Evolutionary conservation across 1,140 invertebrate genomes (phyloP), one percentile per base, ranked within the genome.

Genomic region (Drosophila punjabiensis): DNA sequence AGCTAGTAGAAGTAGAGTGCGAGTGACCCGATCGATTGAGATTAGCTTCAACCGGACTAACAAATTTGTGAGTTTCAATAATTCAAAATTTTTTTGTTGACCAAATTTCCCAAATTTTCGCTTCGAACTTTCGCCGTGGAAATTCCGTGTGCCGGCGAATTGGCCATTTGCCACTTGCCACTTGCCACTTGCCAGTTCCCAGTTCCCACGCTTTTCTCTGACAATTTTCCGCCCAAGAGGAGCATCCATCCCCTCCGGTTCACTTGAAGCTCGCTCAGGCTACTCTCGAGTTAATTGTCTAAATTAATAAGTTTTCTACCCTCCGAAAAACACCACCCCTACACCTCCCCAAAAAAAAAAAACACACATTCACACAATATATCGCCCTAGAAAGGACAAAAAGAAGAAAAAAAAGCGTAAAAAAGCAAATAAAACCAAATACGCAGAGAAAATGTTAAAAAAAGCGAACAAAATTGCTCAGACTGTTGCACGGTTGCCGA

Each of bases 361-460:
- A 13, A 62, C 28, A 61, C 16, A 55, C 35, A 20, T 50, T 62
- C 30, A 73, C 56, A 76, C 61, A 59, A 30, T 35, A 20, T 55
- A 28, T 28, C 20, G 45, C 33, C 41, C 41, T 55, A 56, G 30
- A 77, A 78, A 58, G 56, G 37, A 55, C 20, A 56, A 33, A 58
- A 53, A 32, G 14, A n/a, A n/a, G 5, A 33, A 33, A 11, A 68
- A 56, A 28, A 35, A 33, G 24, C 5, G 5, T 30, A 30, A 33
- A 66, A 45, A 69, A 53, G 18, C 16, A 13, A 8, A 14, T 24
- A 52, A 52, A 41, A 65, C n/a, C 16, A 35, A 43, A 78, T 79
- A 76, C 41, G 28, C 35, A 50, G 64, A 61, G 65, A 81, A 81
- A 82, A 85, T 85, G 82, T 85, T 82, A 78, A 67, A 84, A 88